Evolutionary conservation across 2,113 vertebrate genomes (phyloP).

Genomic region (Periophthalmus modestus): DNA sequence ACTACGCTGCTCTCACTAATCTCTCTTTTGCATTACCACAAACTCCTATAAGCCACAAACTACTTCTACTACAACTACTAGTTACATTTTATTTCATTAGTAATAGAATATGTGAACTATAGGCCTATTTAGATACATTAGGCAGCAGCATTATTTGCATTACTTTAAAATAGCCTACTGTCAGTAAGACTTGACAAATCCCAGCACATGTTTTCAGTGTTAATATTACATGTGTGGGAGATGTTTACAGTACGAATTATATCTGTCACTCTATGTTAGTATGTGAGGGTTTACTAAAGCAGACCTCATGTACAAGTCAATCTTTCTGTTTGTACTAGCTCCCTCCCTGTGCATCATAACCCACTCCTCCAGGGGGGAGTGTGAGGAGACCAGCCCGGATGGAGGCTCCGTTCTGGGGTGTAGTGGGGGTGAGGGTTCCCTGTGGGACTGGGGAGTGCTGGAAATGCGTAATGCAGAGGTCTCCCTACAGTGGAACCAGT

Average conservation of each 20-base stretch:
- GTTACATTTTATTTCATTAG: neutral
- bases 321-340: constrained; percentile 56
- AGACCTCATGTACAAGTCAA: constrained; percentile 30
- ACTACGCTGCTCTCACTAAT: too few species aligned
- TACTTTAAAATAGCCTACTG: neutral
- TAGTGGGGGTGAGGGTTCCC: constrained; percentile 36
- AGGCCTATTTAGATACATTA: neutral
- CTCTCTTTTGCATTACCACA: too few species aligned
- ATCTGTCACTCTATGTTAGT: constrained; percentile 18
- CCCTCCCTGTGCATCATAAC: constrained; percentile 43
- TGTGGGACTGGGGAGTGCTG: constrained; percentile 35
- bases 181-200: constrained; percentile 15
- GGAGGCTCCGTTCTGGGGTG: constrained; percentile 38
- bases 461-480: constrained; percentile 48
- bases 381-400: constrained; percentile 34
- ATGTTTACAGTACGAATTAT: constrained; percentile 36
- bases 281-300: constrained; percentile 19
- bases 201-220: constrained; percentile 25
- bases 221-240: constrained; percentile 32
- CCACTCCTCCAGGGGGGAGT: constrained; percentile 30
- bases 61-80: neutral
- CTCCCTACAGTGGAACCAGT: constrained; percentile 66
- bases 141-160: neutral
- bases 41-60: neutral
- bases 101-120: neutral